Evolutionary conservation across 2,113 vertebrate species (phyloP).

Genomic region (Caranx melampygus): DNA sequence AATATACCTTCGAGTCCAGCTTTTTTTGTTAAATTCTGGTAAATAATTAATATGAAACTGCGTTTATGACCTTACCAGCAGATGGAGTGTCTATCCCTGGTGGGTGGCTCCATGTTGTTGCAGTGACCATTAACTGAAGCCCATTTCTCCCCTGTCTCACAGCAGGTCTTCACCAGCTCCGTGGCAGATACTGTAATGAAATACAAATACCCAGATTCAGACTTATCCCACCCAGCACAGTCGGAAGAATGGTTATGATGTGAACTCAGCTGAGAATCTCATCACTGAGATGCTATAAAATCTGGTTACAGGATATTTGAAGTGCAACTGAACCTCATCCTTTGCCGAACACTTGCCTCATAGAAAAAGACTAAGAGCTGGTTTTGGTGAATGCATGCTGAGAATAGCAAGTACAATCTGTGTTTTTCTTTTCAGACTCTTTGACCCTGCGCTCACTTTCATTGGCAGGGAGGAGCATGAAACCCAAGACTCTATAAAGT

Average conservation of each 20-base stretch:
- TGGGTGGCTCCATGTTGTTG: constrained; percentile 84
- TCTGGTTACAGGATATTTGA: constrained; percentile 30
- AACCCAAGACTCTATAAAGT: constrained; percentile 46
- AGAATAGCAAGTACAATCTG: constrained; percentile 35
- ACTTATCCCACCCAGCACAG: constrained; percentile 40
- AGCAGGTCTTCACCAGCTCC: constrained; percentile 90
- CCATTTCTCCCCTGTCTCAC: constrained; percentile 92
- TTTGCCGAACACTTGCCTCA: constrained; percentile 13
- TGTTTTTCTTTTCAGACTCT: constrained; percentile 48
- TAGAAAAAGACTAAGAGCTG: constrained; percentile 2
- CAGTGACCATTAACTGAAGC: constrained; percentile 90
- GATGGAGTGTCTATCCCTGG: constrained; percentile 80
- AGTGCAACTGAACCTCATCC: constrained; percentile 31
- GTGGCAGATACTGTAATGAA: constrained; percentile 85
- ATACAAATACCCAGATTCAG: constrained; percentile 52
- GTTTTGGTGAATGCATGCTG: constrained; percentile 29
- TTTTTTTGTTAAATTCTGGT: constrained; percentile 7
- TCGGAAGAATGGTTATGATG: constrained; percentile 25
- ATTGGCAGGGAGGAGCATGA: constrained; percentile 44
- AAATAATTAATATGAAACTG: not conserved
- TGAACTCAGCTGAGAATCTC: constrained; percentile 27
- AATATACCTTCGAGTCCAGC: not conserved
- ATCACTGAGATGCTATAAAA: constrained; percentile 20
- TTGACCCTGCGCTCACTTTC: constrained; percentile 39
- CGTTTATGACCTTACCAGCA: constrained; percentile 87